Evolutionary conservation across 2,797 vertebrate species (phyloP).

Genomic region (Scyliorhinus canicula): DNA sequence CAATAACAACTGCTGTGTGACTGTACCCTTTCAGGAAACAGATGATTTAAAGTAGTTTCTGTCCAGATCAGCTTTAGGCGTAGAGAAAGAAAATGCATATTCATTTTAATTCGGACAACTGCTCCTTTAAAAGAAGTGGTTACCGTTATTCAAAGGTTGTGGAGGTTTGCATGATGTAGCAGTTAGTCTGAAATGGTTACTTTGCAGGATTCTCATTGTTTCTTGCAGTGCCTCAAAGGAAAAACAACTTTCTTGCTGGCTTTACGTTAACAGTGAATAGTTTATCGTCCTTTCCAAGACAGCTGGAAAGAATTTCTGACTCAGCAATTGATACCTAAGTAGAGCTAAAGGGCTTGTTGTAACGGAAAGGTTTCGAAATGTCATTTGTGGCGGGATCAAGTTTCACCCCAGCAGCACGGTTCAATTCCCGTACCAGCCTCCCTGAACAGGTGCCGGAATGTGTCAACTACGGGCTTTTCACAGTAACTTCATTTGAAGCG

Average conservation of each 20-base stretch:
- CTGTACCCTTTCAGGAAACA: neutral
- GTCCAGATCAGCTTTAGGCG: neutral
- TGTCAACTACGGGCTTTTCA: too few species aligned
- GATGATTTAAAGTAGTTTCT: neutral
- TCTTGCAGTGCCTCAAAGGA: neutral
- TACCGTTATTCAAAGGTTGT: neutral
- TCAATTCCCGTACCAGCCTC: too few species aligned
- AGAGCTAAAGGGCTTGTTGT: neutral
- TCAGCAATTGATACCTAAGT: neutral
- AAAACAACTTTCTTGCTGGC: neutral
- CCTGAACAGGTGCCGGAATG: too few species aligned
- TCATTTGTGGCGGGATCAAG: too few species aligned
- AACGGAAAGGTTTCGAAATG: too few species aligned
- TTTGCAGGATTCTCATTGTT: neutral
- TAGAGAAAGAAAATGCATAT: neutral
- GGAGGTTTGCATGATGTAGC: neutral
- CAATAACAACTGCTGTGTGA: neutral
- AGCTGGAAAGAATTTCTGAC: neutral
- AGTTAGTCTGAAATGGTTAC: neutral
- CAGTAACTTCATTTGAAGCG: too few species aligned
- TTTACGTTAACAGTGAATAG: neutral
- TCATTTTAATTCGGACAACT: neutral
- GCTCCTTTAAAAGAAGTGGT: neutral
- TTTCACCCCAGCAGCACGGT: too few species aligned
- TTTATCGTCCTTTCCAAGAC: neutral